These are phyloP conservation scores for Mactra quadrangularis DNA, from an alignment of 1,140 invertebrate species.

Conservation along the genomic window DNA sequence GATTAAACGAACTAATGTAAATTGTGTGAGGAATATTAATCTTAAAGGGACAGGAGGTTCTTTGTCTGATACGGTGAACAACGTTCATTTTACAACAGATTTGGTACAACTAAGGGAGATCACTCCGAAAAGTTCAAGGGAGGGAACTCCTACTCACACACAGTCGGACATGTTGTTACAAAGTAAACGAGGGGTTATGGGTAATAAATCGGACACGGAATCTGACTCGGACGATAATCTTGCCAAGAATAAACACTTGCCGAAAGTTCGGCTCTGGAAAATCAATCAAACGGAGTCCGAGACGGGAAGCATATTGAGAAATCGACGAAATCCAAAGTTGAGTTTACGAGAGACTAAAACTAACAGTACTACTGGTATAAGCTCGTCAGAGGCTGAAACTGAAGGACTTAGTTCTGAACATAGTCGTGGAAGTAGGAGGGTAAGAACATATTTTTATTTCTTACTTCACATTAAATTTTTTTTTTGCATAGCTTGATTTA, in stretches of 20 bases:
- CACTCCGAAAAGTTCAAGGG: conserved; percentile 57
- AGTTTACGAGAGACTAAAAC: conserved; percentile 4
- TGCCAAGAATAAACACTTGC: conserved; percentile 32
- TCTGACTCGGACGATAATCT: conserved; percentile 55
- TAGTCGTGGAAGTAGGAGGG: conserved; percentile 42
- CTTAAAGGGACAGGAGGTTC: neutral
- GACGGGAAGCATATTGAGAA: conserved; percentile 12
- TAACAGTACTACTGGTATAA: conserved; percentile 35
- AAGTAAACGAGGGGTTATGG: conserved; percentile 1
- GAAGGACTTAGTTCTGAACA: conserved; percentile 55
- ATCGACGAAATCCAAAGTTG: conserved; percentile 14
- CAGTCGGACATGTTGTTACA: conserved; percentile 47
- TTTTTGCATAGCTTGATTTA: no score
- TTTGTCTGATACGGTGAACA: conserved; percentile 1
- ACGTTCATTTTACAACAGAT: conserved; percentile 50
- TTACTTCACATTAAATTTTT: no score
- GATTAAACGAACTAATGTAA: neutral
- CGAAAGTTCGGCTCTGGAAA: conserved; percentile 33
- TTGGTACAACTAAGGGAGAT: conserved; percentile 49
- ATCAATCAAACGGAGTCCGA: conserved; percentile 6
- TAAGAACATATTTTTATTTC: no score
- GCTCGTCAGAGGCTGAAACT: conserved; percentile 65
- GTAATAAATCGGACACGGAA: conserved; percentile 58
- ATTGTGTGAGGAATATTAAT: neutral
- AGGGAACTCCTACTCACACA: conserved; percentile 54